These are phyloP conservation scores for Cephus sareptanus DNA, from an alignment of 2,888 invertebrate genomes.

Conservation along the genomic window DNA sequence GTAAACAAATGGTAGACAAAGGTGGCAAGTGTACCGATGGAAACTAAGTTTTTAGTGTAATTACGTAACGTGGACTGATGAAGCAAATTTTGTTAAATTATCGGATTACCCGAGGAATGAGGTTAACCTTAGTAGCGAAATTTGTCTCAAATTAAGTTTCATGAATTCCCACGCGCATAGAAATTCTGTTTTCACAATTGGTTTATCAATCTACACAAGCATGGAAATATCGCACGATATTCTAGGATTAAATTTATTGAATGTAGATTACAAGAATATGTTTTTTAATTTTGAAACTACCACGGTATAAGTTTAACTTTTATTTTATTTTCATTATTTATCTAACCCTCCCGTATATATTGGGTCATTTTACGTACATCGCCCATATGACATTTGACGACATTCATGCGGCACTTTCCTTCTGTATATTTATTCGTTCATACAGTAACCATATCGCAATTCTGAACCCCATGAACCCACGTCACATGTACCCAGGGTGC, in stretches of 20 bases:
- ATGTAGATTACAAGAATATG: background rate
- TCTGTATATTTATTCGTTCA: background rate
- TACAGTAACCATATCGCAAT: background rate
- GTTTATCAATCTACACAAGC: background rate
- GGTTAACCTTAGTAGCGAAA: background rate
- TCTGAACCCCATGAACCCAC: background rate
- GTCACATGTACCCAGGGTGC: background rate
- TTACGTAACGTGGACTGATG: constrained; percentile 26
- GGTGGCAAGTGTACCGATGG: background rate
- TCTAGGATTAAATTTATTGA: background rate
- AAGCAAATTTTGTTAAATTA: constrained; percentile 20
- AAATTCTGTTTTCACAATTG: background rate
- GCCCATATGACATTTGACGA: background rate
- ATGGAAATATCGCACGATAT: background rate
- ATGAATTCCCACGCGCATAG: background rate
- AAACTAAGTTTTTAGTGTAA: constrained; percentile 20
- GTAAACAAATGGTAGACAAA: background rate
- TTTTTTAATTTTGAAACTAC: background rate
- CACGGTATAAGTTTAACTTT: background rate
- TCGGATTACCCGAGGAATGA: background rate
- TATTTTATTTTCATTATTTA: background rate
- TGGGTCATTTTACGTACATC: background rate
- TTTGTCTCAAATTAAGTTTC: background rate
- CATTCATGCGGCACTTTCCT: background rate
- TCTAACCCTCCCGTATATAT: background rate